These are phyloP conservation scores for Heterochromis multidens DNA, from an alignment of 2,113 vertebrate genomes.

Conservation along the genomic window DNA sequence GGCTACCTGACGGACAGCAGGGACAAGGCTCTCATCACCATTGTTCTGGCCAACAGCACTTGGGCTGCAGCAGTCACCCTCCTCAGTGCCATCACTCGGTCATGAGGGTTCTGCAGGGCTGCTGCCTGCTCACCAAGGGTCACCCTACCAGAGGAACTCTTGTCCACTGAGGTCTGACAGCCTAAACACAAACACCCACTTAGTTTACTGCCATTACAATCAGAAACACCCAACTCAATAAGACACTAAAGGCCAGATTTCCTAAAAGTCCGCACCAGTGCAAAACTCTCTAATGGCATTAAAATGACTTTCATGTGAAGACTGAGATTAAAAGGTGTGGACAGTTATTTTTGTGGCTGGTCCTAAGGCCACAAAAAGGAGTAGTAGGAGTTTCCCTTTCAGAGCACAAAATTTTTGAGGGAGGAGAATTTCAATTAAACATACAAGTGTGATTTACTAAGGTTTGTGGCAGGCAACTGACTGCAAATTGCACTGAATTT, in stretches of 20 bases:
- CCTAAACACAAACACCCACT: slow-evolving; percentile 69
- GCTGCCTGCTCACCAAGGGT: slow-evolving; percentile 94
- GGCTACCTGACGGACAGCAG: slow-evolving; percentile 81
- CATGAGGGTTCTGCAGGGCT: slow-evolving; percentile 87
- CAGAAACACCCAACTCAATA: neutral
- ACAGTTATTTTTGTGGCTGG: neutral
- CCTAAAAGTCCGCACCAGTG: neutral
- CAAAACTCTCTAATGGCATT: neutral
- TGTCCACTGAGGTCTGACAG: slow-evolving; percentile 92
- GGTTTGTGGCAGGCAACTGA: too few relatives aligned
- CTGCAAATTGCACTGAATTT: too few relatives aligned
- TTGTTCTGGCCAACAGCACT: slow-evolving; percentile 93
- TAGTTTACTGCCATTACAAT: neutral
- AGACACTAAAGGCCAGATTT: neutral
- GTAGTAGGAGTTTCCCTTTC: too few relatives aligned
- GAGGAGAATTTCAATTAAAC: too few relatives aligned
- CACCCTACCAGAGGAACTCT: slow-evolving; percentile 89
- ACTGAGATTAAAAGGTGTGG: neutral
- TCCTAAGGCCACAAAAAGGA: too few relatives aligned
- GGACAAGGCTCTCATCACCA: slow-evolving; percentile 97
- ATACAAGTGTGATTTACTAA: too few relatives aligned
- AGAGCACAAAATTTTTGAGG: too few relatives aligned
- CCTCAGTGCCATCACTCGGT: slow-evolving; percentile 90
- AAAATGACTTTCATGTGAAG: neutral
- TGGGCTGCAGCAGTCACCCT: slow-evolving; percentile 95